phyloP scores from a whole-genome alignment of 1,140 invertebrate species.

The Panonychus citri region DNA sequence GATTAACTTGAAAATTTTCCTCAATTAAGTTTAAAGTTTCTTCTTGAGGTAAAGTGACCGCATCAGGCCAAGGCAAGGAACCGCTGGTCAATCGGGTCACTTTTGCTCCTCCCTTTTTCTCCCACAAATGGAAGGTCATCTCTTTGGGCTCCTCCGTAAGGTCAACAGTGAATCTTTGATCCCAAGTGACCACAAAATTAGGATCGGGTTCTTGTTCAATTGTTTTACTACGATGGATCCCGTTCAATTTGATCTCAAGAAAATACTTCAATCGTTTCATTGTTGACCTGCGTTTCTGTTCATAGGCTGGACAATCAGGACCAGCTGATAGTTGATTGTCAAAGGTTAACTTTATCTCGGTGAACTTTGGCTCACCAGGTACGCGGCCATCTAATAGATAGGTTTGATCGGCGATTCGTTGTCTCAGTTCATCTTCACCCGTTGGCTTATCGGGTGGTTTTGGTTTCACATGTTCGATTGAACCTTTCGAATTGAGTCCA shows the following conservation, averaged over 20 bases:
- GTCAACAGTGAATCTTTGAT: background rate
- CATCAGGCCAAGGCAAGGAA: no score
- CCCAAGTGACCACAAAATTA: background rate
- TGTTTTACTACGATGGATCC: background rate
- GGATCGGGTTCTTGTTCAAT: background rate
- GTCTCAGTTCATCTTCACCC: background rate
- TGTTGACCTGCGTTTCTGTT: background rate
- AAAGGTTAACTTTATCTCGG: background rate
- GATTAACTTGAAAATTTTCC: no score
- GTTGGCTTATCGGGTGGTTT: background rate
- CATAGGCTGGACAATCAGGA: background rate
- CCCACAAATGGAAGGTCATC: no score
- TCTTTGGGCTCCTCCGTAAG: background rate
- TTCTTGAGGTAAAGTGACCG: no score
- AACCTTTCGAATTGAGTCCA: no score
- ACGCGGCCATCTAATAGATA: conserved; percentile 5
- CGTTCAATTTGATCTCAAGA: background rate
- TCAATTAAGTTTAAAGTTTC: no score
- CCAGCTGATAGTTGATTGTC: background rate
- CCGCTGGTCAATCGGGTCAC: no score
- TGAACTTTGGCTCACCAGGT: conserved; percentile 9
- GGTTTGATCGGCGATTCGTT: background rate
- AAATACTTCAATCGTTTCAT: background rate
- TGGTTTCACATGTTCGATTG: background rate
- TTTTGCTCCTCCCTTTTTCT: no score